These are phyloP conservation scores for Galago senegalensis DNA, from an alignment of 2,797 vertebrate genomes.

Conservation along the genomic window DNA sequence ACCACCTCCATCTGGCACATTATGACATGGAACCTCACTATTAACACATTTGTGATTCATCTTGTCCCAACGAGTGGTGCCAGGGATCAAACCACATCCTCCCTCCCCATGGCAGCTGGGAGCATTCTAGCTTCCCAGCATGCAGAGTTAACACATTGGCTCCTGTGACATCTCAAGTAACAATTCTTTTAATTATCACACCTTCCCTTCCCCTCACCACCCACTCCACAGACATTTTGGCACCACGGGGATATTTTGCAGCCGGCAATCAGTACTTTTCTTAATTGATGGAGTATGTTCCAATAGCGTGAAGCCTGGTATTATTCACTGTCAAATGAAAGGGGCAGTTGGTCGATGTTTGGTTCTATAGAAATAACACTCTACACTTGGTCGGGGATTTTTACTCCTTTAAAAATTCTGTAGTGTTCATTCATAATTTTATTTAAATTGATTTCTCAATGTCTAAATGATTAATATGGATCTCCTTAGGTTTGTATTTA, in stretches of 20 bases:
- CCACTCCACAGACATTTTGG: slow-evolving; percentile 87
- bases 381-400: not conserved
- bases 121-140: slow-evolving; percentile 86
- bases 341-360: slow-evolving; percentile 31
- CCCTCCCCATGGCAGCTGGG: slow-evolving; percentile 86
- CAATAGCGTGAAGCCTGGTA: slow-evolving; percentile 80
- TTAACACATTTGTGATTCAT: slow-evolving; percentile 88
- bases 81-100: slow-evolving; percentile 84
- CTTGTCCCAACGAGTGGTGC: slow-evolving; percentile 89
- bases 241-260: slow-evolving; percentile 85
- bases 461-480: not conserved
- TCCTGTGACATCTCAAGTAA: slow-evolving; percentile 88
- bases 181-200: slow-evolving; percentile 91
- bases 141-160: slow-evolving; percentile 86
- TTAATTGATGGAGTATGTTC: slow-evolving; percentile 86
- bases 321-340: slow-evolving; percentile 73
- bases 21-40: slow-evolving; percentile 88
- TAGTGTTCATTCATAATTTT: not conserved
- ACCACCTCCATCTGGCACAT: slow-evolving; percentile 90
- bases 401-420: not conserved
- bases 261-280: slow-evolving; percentile 86
- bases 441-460: not conserved
- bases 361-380: not conserved
- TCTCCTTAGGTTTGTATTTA: not conserved
- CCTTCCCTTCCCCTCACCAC: slow-evolving; percentile 86